Conservation (phyloP, 2,113 vertebrate genomes). For the Mustela nigripes region DNA sequence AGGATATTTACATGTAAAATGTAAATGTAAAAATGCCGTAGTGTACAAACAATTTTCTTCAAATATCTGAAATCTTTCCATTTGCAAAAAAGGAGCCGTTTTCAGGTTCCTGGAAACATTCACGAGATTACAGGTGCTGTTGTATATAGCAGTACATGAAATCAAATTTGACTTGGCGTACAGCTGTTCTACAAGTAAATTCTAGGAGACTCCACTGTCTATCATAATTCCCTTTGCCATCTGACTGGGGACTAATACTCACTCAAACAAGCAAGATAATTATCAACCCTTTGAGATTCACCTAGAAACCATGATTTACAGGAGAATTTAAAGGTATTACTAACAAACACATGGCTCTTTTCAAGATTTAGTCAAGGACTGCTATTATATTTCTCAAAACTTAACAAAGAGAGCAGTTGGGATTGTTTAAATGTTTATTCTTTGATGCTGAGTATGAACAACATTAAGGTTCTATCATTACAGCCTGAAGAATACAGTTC, state of each 20-base stretch:
- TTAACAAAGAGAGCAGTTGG: neutral
- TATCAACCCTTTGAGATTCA: neutral
- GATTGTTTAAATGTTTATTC: neutral
- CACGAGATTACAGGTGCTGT: neutral
- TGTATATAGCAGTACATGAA: neutral
- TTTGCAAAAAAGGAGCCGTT: neutral
- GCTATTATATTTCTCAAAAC: neutral
- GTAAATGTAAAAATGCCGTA: neutral
- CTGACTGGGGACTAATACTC: neutral
- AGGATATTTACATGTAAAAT: neutral
- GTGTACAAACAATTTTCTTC: neutral
- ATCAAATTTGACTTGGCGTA: conserved; percentile 23
- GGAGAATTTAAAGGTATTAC: neutral
- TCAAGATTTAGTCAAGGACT: neutral
- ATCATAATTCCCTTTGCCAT: neutral
- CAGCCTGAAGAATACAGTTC: neutral
- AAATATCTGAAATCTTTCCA: conserved; percentile 10
- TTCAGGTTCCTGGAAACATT: neutral
- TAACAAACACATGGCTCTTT: neutral
- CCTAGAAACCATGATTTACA: neutral
- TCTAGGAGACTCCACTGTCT: neutral
- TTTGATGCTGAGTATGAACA: neutral
- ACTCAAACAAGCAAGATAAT: neutral
- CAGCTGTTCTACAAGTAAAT: neutral
- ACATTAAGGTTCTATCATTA: neutral